Base-by-base conservation (phyloP, 2,888 invertebrate species). In the Agrochola lota region DNA sequence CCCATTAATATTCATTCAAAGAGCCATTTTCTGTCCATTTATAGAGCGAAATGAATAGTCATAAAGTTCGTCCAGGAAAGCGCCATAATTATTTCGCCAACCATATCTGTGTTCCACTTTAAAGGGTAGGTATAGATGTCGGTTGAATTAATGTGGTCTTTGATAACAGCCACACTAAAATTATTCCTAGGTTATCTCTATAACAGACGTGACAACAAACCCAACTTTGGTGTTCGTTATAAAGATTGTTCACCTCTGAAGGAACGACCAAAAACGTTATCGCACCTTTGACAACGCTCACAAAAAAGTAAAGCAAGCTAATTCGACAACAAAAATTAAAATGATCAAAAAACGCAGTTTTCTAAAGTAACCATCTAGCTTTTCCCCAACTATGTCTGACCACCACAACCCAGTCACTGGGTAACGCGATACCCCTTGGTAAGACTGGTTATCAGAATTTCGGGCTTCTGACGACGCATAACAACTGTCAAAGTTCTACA, bases 11-110 rank as follows among this genome's bases (percentile, higher is more conserved):
- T 60, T 67, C 9, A 67, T 26, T 40, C 35, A 40, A 49, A 57
- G 57, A 9, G 17, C 17, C 26, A 57, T 26, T 77, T 77, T 64
- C 8, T 23, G 55, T 67, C 46, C 2, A 55, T 77, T 40, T 57
- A 57, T 17, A 57, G 67, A 26, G 20, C n/a, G 1, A 23, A 46
- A 77, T 55, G 20, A 76, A 77, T 77, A 64, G n/a, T 75, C 52
- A 52, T 43, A n/a, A 15, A 52, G 0, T 35, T 72, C 3, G 30
- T 46, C 49, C 30, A 55, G 43, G 15, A 26, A 35, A 57, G 46
- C 17, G 9, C 11, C 9, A 15, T 26, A 1, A 35, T 59, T 23
- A 74, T 59, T 74, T 49, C 5, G 0, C 2, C 20, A 74, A 15
- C n/a, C 6, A 12, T 66, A 35, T 57, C 35, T 64, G 17, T n/a